A percentile compares a stretch with the other conserved stretches of the same genome.
These are phyloP conservation scores for Mormyrops attenuatus DNA, from an alignment of 2,797 vertebrate genomes.

Conservation along the genomic window DNA sequence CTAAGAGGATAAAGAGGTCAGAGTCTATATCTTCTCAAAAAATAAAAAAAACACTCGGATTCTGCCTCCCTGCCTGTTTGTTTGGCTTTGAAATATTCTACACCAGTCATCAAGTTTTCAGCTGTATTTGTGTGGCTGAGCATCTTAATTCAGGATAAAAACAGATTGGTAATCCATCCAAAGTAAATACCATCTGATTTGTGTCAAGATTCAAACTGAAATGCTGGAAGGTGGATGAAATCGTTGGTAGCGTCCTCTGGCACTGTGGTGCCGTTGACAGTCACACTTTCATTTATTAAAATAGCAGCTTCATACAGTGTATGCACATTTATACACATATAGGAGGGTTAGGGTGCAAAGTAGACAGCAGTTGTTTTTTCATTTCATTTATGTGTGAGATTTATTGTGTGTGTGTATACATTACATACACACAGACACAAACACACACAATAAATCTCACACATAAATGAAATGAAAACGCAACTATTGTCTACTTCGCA, in stretches of 20 bases:
- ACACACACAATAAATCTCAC: not conserved
- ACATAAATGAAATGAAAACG: not conserved
- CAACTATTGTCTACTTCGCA: too few relatives aligned
- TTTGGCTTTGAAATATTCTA: not conserved
- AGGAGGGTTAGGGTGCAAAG: not conserved
- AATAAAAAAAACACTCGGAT: not conserved
- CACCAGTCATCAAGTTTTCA: not conserved
- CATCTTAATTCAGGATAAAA: conserved; percentile 5
- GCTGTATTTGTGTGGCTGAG: not conserved
- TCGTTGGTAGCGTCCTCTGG: not conserved
- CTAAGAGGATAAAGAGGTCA: conserved; percentile 10
- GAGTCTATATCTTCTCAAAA: not conserved
- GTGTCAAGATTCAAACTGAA: not conserved
- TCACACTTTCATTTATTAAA: not conserved
- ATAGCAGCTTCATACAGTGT: not conserved
- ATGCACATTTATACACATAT: not conserved
- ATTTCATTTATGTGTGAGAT: not conserved
- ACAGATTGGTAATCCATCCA: not conserved
- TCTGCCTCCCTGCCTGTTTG: not conserved
- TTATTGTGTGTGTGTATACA: not conserved
- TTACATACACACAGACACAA: not conserved
- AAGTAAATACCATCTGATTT: not conserved
- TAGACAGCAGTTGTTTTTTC: not conserved
- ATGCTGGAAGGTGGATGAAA: not conserved
- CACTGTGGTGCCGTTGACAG: not conserved